A percentile compares a stretch with the other conserved stretches of the same genome.
Conservation (phyloP, 2,888 invertebrate species). For the Drosophila borealis region DNA sequence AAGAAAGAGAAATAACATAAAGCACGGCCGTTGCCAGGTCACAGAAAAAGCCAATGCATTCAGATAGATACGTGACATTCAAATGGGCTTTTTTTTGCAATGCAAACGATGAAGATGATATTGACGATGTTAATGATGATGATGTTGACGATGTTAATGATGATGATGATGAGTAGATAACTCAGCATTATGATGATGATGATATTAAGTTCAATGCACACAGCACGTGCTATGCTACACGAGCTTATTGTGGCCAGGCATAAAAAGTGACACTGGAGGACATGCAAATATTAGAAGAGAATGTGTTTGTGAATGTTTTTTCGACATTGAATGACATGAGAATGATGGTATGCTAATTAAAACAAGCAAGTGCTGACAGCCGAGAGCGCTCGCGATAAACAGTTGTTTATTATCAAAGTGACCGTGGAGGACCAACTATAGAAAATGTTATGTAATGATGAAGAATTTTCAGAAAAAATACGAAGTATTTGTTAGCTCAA, state of each 20-base stretch:
- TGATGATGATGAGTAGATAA: conserved; percentile 13
- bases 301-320: neutral
- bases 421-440: conserved; percentile 11
- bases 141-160: neutral
- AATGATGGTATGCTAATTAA: conserved; percentile 1
- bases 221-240: conserved; percentile 28
- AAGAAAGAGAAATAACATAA: conserved; percentile 3
- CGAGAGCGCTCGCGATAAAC: neutral
- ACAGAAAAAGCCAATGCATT: conserved; percentile 39
- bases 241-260: no score
- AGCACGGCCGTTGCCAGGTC: conserved; percentile 17
- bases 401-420: neutral
- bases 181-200: conserved; percentile 7
- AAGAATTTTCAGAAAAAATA: neutral
- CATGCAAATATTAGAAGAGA: neutral
- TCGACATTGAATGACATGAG: neutral
- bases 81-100: conserved; percentile 28
- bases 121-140: no score
- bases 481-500: neutral
- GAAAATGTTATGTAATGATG: neutral
- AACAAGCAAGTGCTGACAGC: neutral
- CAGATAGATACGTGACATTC: conserved; percentile 43
- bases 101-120: neutral
- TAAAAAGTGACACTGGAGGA: conserved; percentile 20
- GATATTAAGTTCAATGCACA: conserved; percentile 13